These are phyloP conservation scores for Zaprionus bogoriensis DNA, from an alignment of 2,888 invertebrate species.

Conservation along the genomic window DNA sequence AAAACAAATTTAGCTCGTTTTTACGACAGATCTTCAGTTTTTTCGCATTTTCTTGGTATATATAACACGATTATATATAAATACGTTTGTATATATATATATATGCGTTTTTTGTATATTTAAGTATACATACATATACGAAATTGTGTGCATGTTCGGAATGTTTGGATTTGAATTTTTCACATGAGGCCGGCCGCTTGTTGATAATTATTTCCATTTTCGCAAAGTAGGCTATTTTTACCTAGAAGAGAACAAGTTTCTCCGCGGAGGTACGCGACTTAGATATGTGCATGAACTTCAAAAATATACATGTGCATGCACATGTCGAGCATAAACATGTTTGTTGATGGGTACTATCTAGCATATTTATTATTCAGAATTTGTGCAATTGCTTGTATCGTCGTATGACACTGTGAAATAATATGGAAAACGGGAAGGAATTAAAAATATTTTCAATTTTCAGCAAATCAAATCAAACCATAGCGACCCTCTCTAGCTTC, in stretches of 20 bases:
- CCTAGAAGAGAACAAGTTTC: conserved; percentile 11
- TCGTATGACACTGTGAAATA: neutral
- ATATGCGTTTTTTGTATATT: neutral
- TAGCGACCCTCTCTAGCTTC: too few relatives aligned
- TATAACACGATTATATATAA: neutral
- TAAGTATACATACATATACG: neutral
- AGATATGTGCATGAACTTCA: neutral
- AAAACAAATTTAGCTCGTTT: neutral
- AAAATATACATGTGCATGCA: neutral
- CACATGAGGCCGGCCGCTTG: conserved; percentile 17
- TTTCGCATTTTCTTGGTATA: conserved; percentile 28
- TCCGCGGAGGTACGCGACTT: conserved; percentile 1
- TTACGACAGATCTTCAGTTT: too few relatives aligned
- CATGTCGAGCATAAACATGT: neutral
- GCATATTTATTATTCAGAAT: too few relatives aligned
- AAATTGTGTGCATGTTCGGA: neutral
- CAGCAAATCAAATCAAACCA: too few relatives aligned
- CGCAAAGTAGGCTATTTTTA: conserved; percentile 33
- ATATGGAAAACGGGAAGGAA: too few relatives aligned
- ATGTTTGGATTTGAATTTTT: conserved; percentile 15
- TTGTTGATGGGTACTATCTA: neutral
- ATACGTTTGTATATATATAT: neutral
- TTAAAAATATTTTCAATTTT: neutral
- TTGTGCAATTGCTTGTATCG: neutral
- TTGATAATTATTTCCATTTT: conserved; percentile 42